A percentile compares a stretch with the other conserved stretches of the same genome.
phyloP scores from a whole-genome alignment of 2,797 vertebrate genomes.

The Pipistrellus nathusii region DNA sequence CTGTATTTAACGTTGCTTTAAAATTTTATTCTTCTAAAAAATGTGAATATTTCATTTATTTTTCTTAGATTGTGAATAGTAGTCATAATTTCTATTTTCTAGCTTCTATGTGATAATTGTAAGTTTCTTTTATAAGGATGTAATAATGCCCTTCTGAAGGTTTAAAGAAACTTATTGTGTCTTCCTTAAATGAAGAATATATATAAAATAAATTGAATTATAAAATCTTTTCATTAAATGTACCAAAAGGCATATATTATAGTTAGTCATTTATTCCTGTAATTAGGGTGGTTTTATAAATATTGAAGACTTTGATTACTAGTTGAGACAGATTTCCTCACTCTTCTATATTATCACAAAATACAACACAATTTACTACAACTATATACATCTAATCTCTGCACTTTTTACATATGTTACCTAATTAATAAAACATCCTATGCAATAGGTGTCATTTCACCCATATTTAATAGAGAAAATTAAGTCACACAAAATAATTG shows the following conservation, averaged over 20 bases:
- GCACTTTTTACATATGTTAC: neutral
- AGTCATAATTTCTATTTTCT: constrained; percentile 32
- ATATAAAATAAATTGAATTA: constrained; percentile 46
- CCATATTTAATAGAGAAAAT: neutral
- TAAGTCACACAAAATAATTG: constrained; percentile 21
- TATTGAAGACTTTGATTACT: constrained; percentile 18
- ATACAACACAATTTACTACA: neutral
- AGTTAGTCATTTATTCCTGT: constrained; percentile 31
- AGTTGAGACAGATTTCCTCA: neutral
- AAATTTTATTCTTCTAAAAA: constrained; percentile 53
- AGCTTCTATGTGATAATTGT: constrained; percentile 44
- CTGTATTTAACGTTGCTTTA: constrained; percentile 65
- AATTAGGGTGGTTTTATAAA: constrained; percentile 52
- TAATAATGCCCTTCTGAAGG: constrained; percentile 44
- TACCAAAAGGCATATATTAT: constrained; percentile 9
- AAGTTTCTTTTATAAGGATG: constrained; percentile 59
- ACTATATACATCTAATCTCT: neutral
- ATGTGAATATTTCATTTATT: constrained; percentile 35
- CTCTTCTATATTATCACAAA: neutral
- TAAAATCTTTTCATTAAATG: constrained; percentile 50
- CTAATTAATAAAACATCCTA: neutral
- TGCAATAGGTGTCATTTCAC: neutral
- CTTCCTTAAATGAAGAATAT: neutral
- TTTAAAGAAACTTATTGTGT: constrained; percentile 37
- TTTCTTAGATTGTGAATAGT: constrained; percentile 31